Conservation (phyloP, 2,113 vertebrate species). For the Cottus gobio region DNA sequence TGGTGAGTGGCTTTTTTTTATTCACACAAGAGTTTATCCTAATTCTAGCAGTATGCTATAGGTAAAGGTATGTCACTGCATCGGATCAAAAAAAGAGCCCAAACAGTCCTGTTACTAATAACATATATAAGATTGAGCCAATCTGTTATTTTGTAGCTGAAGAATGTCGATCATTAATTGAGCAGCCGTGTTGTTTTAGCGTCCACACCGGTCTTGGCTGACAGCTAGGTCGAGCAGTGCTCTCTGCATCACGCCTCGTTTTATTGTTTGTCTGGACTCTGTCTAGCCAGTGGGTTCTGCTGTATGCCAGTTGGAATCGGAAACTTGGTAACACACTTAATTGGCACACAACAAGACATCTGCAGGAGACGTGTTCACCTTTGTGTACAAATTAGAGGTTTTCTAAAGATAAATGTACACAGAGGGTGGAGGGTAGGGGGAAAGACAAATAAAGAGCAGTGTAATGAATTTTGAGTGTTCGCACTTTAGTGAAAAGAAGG, state of each 20-base stretch:
- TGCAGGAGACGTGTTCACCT: neutral
- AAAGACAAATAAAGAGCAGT: neutral
- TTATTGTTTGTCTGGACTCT: neutral
- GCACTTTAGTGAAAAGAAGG: constrained; percentile 10
- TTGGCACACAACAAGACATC: neutral
- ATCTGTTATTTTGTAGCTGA: neutral
- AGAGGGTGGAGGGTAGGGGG: neutral
- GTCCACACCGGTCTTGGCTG: neutral
- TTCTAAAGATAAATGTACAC: neutral
- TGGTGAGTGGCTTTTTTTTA: neutral
- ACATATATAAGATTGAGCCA: neutral
- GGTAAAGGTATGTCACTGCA: neutral
- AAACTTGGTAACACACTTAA: neutral
- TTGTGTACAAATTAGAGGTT: neutral
- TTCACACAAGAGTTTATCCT: neutral
- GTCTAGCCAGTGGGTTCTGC: neutral
- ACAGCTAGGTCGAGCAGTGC: neutral
- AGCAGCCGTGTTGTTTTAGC: neutral
- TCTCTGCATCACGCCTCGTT: neutral
- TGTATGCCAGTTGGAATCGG: neutral
- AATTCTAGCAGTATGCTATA: neutral
- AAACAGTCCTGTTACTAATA: neutral
- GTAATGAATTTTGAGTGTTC: constrained; percentile 9
- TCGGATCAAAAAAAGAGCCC: neutral
- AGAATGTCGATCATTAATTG: neutral